Base-by-base conservation (phyloP, 2,113 vertebrate species). In the Mustela lutreola region DNA sequence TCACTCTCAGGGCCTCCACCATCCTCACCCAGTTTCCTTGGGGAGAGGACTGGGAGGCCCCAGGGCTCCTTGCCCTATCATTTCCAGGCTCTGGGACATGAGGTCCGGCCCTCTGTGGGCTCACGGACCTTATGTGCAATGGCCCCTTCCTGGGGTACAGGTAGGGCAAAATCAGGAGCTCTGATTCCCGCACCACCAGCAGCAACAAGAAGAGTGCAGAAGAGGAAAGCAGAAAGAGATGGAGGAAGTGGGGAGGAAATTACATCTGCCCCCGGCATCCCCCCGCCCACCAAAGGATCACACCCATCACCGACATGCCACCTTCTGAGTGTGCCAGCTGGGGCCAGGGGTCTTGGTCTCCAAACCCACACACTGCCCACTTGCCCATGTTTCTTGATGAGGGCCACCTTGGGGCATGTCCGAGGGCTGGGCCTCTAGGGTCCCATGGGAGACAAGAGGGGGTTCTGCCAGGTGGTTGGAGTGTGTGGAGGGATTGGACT, bases 241-340 rank as follows among this genome's bases (percentile, higher is more conserved):
- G 11, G 33, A 36, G 22, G 5, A 31, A 31, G 24, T 5, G 2
- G 2, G 8, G 36, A 79, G 58, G 24, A 21, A 79, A 28, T 1
- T 22, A 16, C 2, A 5, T 21, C 36, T 4, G 11, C n/a, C 2
- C 0, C 15, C 14, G 16, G 24, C 31, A 19, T 16, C 8, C 60
- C 18, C 65, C 63, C n/a, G 4, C 36, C 26, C 36, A 16, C 63
- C 12, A 31, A 65, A 53, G 16, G 26, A 21, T 70, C 26, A 11
- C 1, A 4, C 9, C 22, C 86, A 65, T 42, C 24, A 33, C 22
- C 5, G 22, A 7, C 39, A 6, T 8, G 24, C 0, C 11, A n/a
- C 3, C 10, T 11, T 71, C 63, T 10, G 24, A 87, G 28, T 6
- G 22, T 42, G 71, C 28, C 65, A 22, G 28, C 42, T 26, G 78